phyloP scores from a whole-genome alignment of 37 sponge, comb jelly and placozoan genomes.

The Beroe forskalii region DNA sequence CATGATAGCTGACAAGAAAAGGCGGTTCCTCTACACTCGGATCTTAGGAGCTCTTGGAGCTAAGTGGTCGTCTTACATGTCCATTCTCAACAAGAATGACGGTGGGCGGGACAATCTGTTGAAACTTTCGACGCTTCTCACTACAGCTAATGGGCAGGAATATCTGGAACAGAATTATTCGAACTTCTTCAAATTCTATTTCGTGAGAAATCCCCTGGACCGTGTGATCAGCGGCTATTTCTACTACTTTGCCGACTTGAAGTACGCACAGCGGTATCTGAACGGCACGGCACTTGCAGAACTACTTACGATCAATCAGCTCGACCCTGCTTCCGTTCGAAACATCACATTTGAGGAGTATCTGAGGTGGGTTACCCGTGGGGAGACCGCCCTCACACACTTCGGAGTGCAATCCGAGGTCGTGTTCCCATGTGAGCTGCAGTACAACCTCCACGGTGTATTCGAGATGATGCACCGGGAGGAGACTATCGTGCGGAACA shows the following conservation, averaged over 20 bases:
- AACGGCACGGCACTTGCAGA: neutral
- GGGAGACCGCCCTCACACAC: neutral
- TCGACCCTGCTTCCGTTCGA: neutral
- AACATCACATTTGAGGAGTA: conserved; percentile 28
- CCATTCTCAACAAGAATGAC: neutral
- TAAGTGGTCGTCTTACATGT: neutral
- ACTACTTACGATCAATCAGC: neutral
- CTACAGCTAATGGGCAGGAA: neutral
- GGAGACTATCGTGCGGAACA: neutral
- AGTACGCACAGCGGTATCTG: conserved; percentile 12
- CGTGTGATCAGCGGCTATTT: conserved; percentile 19
- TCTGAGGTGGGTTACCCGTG: neutral
- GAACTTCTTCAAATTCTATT: conserved; percentile 35
- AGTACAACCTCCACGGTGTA: conserved; percentile 9
- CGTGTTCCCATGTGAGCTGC: neutral
- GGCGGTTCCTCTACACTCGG: neutral
- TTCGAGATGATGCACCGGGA: conserved; percentile 7
- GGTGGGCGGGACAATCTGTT: neutral
- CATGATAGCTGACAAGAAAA: conserved; percentile 1
- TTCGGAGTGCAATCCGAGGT: conserved; percentile 9
- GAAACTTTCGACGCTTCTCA: neutral
- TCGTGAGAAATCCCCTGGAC: conserved; percentile 25
- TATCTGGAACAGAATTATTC: neutral
- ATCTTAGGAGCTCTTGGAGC: conserved; percentile 7
- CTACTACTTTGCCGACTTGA: neutral